Percentiles rank a stretch among this genome's conserved stretches.
phyloP scores from a whole-genome alignment of 1,140 invertebrate genomes.

The Ganaspis sp. region DNA sequence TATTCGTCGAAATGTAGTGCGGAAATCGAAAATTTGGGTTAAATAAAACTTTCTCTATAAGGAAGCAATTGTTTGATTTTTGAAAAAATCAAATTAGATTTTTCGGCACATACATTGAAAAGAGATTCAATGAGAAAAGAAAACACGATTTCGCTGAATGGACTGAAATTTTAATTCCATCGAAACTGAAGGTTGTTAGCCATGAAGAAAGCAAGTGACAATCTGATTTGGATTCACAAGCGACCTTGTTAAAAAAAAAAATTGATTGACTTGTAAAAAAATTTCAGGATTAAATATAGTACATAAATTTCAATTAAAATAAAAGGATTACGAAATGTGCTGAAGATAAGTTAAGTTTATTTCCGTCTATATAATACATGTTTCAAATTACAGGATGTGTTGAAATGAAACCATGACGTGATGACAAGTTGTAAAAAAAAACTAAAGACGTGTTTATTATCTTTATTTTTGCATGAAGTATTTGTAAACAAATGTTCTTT shows the following conservation, averaged over 20 bases:
- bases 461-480: background rate
- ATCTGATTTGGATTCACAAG: background rate
- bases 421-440: too few species aligned
- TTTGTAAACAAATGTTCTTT: background rate
- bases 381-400: background rate
- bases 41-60: too few species aligned
- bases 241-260: background rate
- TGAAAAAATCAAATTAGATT: too few species aligned
- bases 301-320: background rate
- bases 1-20: too few species aligned
- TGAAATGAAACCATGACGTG: background rate
- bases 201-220: background rate
- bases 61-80: too few species aligned
- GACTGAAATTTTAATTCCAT: background rate
- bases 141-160: background rate
- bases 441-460: background rate
- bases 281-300: background rate
- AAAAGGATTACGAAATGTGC: background rate
- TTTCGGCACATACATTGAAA: too few species aligned
- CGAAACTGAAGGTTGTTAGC: background rate
- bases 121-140: too few species aligned
- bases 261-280: background rate
- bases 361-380: background rate
- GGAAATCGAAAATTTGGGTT: too few species aligned
- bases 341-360: background rate